Conservation (phyloP, 2,888 invertebrate species). For the Watsonalla cultraria region DNA sequence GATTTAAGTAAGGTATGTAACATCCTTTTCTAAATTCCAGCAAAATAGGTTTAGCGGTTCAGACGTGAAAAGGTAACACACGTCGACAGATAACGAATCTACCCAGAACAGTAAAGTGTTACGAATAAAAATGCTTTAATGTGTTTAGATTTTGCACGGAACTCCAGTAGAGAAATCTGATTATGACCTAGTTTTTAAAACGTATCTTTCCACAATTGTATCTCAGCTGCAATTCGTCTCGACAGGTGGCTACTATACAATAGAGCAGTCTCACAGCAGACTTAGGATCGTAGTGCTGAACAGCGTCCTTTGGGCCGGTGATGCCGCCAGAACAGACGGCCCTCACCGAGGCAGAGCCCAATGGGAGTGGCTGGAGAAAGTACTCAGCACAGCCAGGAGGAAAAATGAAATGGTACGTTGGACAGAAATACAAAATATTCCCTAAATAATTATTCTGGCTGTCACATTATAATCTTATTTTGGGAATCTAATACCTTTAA, state of each 20-base stretch:
- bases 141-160: no score
- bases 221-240: not conserved
- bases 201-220: not conserved
- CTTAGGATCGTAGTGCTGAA: constrained; percentile 92
- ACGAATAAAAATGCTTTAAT: no score
- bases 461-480: no score
- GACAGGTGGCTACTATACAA: constrained; percentile 93
- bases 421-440: no score
- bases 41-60: not conserved
- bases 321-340: constrained; percentile 60
- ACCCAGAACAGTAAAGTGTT: no score
- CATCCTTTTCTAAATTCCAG: not conserved
- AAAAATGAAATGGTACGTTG: constrained; percentile 89
- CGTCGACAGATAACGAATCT: no score
- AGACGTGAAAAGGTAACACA: no score
- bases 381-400: constrained; percentile 84
- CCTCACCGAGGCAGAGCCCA: constrained; percentile 80
- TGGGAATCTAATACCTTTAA: no score
- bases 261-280: constrained; percentile 88
- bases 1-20: not conserved
- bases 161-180: no score
- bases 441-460: no score
- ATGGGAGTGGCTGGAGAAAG: constrained; percentile 90
- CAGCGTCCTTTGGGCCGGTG: constrained; percentile 88
- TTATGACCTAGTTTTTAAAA: no score